phyloP scores from a whole-genome alignment of 92 coral and sea anemone species.

The Zoanthus gigantus region DNA sequence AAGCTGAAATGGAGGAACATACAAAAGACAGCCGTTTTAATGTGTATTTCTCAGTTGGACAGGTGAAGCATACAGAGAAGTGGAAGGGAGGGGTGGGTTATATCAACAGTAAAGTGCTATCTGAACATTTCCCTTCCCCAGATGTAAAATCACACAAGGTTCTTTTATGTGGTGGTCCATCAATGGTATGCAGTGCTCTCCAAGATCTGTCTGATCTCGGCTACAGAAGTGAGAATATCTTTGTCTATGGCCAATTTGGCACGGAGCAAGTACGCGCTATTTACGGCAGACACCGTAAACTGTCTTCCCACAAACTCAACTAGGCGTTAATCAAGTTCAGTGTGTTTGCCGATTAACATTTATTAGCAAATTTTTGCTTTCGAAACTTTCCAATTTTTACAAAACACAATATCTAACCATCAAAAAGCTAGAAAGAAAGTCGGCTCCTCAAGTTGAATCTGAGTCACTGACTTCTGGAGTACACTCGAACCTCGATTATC shows the following conservation, averaged over 20 bases:
- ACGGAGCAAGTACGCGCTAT: constrained; percentile 67
- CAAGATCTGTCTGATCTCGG: constrained; percentile 59
- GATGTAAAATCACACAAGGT: constrained; percentile 62
- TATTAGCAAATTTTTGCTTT: no score
- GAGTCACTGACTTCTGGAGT: no score
- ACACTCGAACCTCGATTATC: no score
- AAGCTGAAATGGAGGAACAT: constrained; percentile 50
- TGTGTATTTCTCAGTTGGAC: constrained; percentile 51
- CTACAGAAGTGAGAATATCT: constrained; percentile 65
- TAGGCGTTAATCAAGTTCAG: no score
- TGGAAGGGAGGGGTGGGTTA: constrained; percentile 81
- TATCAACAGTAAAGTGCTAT: constrained; percentile 52
- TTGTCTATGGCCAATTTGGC: constrained; percentile 74
- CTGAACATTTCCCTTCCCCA: constrained; percentile 54
- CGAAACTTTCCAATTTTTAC: no score
- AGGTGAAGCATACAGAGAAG: constrained; percentile 41
- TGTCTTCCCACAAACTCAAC: constrained; percentile 53
- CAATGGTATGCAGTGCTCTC: constrained; percentile 64
- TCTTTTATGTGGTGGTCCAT: constrained; percentile 71
- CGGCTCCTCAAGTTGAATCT: no score
- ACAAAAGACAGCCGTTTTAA: constrained; percentile 23
- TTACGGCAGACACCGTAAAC: constrained; percentile 55
- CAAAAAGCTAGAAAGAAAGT: no score
- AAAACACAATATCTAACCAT: no score
- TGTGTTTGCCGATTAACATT: no score